Base-by-base conservation (phyloP, 2,888 invertebrate genomes). In the Ametastegia equiseti region DNA sequence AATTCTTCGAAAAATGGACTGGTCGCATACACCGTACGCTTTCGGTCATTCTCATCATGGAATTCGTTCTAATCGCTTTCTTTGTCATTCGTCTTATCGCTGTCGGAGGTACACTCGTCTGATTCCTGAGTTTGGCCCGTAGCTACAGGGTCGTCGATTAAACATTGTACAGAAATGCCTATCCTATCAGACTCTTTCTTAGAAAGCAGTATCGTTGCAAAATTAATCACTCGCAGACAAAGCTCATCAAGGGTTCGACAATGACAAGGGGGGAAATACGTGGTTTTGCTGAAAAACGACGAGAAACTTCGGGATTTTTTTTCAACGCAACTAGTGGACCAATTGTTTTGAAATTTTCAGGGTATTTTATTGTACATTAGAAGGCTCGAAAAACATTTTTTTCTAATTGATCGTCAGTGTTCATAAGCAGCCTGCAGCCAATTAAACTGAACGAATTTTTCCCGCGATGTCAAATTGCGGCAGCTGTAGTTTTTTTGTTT, bases 211-310 rank as follows among this genome's bases (percentile, higher is more conserved):
- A 82, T 65, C 13, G 80, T 80, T 30, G 23, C 45, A 6, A 82
- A 47, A 47, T 73, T 67, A 42, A 4, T 42, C 13, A 82, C 67
- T 27, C n/a, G 33, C 42, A 42, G 33, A 19, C 45, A 47, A n/a
- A 82, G 80, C 23, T 77, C 82, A 9, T 27, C 65, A 23, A 80
- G 75, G 54, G 77, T 33, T 73, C 19, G 23, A 33, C 82, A 82
- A 15, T 80, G 80, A 39, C 19, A n/a, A n/a, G n/a, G n/a, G n/a
- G n/a, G n/a, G n/a, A n/a, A n/a, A n/a, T n/a, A n/a, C n/a, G n/a
- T 6, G 5, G 39, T 39, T 39, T 39, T 7, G 39, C 39, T 4
- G 39, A 39, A 39, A 39, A 39, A 39, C 39, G 39, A 39, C 39
- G 7, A 7, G 4, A 39, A 39, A 39, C 7, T 7, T 39, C 39